Evolutionary conservation across 37 sponge, comb jelly and placozoan genomes (phyloP).

Genomic region (Cliona cf. orientalis): DNA sequence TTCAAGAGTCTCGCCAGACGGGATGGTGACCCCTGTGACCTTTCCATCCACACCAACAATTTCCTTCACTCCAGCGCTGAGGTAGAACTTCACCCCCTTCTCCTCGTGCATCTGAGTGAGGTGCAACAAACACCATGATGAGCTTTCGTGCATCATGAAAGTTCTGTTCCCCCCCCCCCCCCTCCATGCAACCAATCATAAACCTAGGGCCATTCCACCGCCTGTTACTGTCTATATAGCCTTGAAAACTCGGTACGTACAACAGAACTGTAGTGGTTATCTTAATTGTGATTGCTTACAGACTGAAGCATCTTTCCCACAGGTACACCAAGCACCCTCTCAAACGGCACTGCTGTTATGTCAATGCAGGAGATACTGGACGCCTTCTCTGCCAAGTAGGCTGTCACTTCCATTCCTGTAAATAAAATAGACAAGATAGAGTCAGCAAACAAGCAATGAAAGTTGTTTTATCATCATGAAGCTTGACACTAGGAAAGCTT

Average conservation of each 20-base stretch:
- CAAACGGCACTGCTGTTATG: conserved; percentile 76
- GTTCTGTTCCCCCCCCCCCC: too few relatives aligned
- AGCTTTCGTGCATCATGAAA: too few relatives aligned
- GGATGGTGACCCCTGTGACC: conserved; percentile 68
- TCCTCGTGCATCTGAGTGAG: conserved; percentile 75
- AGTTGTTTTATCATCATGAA: too few relatives aligned
- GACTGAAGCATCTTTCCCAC: conserved; percentile 74
- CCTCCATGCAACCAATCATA: too few relatives aligned
- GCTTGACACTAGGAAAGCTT: too few relatives aligned
- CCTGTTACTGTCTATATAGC: too few relatives aligned
- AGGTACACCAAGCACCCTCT: conserved; percentile 63
- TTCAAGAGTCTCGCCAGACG: conserved; percentile 70
- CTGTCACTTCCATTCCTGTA: conserved; percentile 89
- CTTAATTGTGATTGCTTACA: conserved; percentile 16
- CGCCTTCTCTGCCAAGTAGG: conserved; percentile 76
- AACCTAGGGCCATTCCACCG: too few relatives aligned
- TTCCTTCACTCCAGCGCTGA: conserved; percentile 72
- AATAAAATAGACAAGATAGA: background rate
- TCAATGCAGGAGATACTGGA: conserved; percentile 78
- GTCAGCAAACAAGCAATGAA: background rate
- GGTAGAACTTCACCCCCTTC: conserved; percentile 82
- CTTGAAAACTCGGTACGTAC: too few relatives aligned
- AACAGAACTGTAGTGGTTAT: background rate
- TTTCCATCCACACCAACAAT: conserved; percentile 76
- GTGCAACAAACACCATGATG: background rate